Evolutionary conservation across 2,113 vertebrate species (phyloP), one percentile per base, ranked within the genome.

Genomic region (Rissa tridactyla): DNA sequence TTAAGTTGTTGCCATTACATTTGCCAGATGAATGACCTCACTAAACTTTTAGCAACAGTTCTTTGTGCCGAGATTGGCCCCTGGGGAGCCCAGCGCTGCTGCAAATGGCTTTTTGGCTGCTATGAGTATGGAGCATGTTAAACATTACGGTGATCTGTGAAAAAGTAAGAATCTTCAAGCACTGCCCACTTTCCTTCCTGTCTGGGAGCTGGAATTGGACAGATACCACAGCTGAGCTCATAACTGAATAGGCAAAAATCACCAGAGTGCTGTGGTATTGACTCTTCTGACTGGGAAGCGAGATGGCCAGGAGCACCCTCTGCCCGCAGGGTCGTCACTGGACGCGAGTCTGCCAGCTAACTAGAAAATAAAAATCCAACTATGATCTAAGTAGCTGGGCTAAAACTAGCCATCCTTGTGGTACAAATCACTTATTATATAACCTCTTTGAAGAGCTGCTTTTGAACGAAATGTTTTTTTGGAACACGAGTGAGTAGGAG

Each of bases 101-200:
- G 95, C 93, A 94, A 82, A 95, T 94, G 91, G 82, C 58, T 95
- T 97, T 94, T 95, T 96, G 93, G 94, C 94, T 79, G 75, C 92
- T 92, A 55, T 47, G 92, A 97, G 78, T n/a, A 76, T 87, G 97
- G 97, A 98, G 95, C 98, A 97, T 97, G 98, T 98, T 98, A 98
- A 98, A 98, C 92, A 92, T 93, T 96, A 88, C 94, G 34, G 7
- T 92, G 96, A 94, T 97, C 94, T 96, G 96, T 98, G 98, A 98
- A 98, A 98, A 98, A 97, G 97, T 94, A 97, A 97, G 90, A 97
- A 97, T 98, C 98, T 97, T 98, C 95, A 96, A 98, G 96, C 91
- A 79, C 90, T 95, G 97, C 98, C 97, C 96, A 97, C 97, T 98
- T 98, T 97, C 98, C 98, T 98, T 98, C 98, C 98, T 98, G 98